Conservation (phyloP, 2,797 vertebrate species). For the Lagocephalus sceleratus region DNA sequence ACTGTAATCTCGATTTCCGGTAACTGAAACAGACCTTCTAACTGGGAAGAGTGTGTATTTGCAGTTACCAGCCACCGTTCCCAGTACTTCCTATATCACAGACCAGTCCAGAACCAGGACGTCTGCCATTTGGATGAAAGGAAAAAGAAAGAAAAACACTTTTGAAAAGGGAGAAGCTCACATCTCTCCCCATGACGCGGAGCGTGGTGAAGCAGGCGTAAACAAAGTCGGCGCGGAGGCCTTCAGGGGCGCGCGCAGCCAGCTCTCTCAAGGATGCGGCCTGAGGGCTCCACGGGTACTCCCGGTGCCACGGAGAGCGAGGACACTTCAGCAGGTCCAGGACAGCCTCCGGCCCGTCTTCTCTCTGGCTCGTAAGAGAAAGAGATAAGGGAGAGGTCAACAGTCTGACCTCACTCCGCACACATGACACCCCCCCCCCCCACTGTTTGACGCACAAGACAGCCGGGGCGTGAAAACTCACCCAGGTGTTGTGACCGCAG, state of each 20-base stretch:
- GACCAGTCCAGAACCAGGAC: too few relatives aligned
- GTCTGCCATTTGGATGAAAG: too few relatives aligned
- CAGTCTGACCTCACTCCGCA: too few relatives aligned
- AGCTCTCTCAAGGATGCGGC: constrained; percentile 66
- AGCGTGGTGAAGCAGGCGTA: constrained; percentile 70
- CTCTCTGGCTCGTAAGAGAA: constrained; percentile 59
- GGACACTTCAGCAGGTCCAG: constrained; percentile 69
- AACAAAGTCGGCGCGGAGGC: constrained; percentile 43
- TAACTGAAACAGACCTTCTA: too few relatives aligned
- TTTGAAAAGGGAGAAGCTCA: constrained; percentile 56
- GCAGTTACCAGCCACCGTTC: too few relatives aligned
- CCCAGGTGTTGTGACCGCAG: constrained; percentile 81
- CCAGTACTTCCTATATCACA: too few relatives aligned
- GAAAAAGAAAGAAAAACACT: too few relatives aligned
- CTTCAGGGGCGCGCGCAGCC: constrained; percentile 59
- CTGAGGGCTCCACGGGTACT: constrained; percentile 59
- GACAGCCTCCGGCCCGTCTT: constrained; percentile 59
- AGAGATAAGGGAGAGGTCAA: too few relatives aligned
- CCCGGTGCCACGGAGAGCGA: constrained; percentile 78
- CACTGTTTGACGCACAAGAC: too few relatives aligned
- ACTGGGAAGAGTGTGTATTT: too few relatives aligned
- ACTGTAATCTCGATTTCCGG: too few relatives aligned
- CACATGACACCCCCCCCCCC: too few relatives aligned
- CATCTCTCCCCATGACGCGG: constrained; percentile 72
- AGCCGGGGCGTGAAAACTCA: constrained; percentile 41